These are phyloP conservation scores for Trematomus loennbergii DNA, from an alignment of 2,113 vertebrate species.

Conservation along the genomic window DNA sequence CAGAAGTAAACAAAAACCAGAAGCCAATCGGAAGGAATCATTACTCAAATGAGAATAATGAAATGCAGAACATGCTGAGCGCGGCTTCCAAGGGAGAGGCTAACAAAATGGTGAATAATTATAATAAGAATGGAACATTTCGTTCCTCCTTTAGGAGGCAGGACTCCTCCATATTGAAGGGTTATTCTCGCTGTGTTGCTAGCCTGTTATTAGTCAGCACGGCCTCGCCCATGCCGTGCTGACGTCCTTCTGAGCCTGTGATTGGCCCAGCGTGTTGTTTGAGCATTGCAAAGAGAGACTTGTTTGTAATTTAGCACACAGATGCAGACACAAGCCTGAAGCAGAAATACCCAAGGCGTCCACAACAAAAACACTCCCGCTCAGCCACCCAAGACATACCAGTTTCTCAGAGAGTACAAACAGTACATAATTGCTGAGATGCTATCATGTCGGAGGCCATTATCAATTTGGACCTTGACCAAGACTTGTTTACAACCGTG, in stretches of 20 bases:
- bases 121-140: constrained; percentile 36
- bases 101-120: constrained; percentile 33
- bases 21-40: constrained; percentile 27
- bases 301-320: constrained; percentile 30
- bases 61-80: constrained; percentile 32
- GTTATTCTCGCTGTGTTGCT: constrained; percentile 33
- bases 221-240: constrained; percentile 45
- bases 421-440: constrained; percentile 32
- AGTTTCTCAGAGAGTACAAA: constrained; percentile 5
- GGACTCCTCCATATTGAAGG: constrained; percentile 21
- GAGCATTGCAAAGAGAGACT: constrained; percentile 1
- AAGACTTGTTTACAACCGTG: constrained; percentile 1
- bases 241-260: constrained; percentile 3
- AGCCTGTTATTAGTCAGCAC: constrained; percentile 51
- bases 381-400: not conserved
- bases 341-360: not conserved
- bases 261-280: constrained; percentile 32
- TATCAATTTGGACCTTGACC: constrained; percentile 23
- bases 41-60: constrained; percentile 29
- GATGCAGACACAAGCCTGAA: constrained; percentile 5
- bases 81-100: constrained; percentile 10
- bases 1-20: constrained; percentile 33
- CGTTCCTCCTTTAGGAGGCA: constrained; percentile 21
- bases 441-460: not conserved
- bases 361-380: constrained; percentile 3